Conservation (phyloP, 1,140 invertebrate genomes). For the Caenorhabditis latens region DNA sequence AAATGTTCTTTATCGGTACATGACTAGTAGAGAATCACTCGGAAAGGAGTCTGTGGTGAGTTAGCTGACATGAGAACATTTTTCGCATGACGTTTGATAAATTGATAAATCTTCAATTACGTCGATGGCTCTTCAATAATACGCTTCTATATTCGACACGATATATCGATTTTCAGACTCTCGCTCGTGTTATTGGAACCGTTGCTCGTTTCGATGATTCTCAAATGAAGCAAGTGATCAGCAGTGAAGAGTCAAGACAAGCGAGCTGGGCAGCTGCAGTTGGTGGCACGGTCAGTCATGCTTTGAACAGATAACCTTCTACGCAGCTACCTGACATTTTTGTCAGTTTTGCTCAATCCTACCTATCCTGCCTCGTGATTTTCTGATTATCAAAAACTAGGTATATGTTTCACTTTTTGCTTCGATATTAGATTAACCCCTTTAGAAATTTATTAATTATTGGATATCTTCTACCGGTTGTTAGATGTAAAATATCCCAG, state of each 20-base stretch:
- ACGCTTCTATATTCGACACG: too few species aligned
- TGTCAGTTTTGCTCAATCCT: neutral
- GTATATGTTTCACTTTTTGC: constrained; percentile 18
- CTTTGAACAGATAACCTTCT: neutral
- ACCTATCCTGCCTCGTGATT: neutral
- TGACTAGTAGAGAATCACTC: constrained; percentile 65
- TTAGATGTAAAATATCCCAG: neutral
- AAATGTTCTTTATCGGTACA: constrained; percentile 68
- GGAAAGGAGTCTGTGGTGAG: constrained; percentile 67
- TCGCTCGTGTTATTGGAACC: constrained; percentile 67
- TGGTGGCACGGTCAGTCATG: constrained; percentile 56
- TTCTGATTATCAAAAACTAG: neutral
- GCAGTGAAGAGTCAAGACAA: constrained; percentile 61
- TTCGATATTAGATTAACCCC: neutral
- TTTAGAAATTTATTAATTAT: neutral
- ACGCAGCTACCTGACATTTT: neutral
- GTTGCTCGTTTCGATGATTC: constrained; percentile 65
- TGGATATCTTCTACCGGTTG: constrained; percentile 35
- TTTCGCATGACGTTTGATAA: neutral
- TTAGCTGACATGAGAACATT: neutral
- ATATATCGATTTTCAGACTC: constrained; percentile 47
- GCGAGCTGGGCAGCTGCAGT: constrained; percentile 53
- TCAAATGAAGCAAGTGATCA: constrained; percentile 63
- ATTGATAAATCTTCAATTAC: too few species aligned
- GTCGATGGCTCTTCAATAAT: too few species aligned